Conservation (phyloP, 2,888 invertebrate species). For the Drosophila niveifrons region DNA sequence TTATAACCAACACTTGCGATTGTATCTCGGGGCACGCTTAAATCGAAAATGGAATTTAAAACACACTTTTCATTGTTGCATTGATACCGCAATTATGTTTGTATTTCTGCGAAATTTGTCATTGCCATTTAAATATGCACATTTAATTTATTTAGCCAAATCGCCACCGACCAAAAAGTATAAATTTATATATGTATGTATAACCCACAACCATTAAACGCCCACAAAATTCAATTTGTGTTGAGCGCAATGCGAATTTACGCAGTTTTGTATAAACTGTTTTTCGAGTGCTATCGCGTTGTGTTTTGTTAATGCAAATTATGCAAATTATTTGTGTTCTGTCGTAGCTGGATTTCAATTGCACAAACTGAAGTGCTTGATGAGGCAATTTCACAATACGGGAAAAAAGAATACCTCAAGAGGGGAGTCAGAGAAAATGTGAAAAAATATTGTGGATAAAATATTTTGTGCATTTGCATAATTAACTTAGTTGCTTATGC, state of each 20-base stretch:
- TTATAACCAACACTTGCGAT: conserved; percentile 17
- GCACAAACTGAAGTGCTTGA: conserved; percentile 6
- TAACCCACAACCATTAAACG: conserved; percentile 18
- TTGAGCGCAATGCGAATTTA: conserved; percentile 37
- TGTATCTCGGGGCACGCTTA: conserved; percentile 17
- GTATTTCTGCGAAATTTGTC: conserved; percentile 29
- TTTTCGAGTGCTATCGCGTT: conserved; percentile 15
- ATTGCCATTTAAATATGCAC: conserved; percentile 62
- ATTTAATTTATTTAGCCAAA: conserved; percentile 64
- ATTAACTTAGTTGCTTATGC: conserved; percentile 6
- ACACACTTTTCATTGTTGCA: conserved; percentile 19
- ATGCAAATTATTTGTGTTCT: conserved; percentile 55
- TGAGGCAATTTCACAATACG: conserved; percentile 3
- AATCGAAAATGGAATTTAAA: conserved; percentile 8
- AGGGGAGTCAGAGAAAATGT: neutral
- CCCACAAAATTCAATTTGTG: conserved; percentile 60
- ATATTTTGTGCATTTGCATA: conserved; percentile 6
- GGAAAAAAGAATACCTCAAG: neutral
- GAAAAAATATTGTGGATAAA: conserved; percentile 7
- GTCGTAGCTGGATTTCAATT: conserved; percentile 3
- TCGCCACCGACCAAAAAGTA: conserved; percentile 22
- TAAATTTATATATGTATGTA: neutral
- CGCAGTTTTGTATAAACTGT: conserved; percentile 22
- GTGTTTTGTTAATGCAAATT: conserved; percentile 59
- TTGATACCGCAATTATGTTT: conserved; percentile 37